Evolutionary conservation across 2,888 invertebrate genomes (phyloP), one percentile per base, ranked within the genome.

Genomic region (Pollenia angustigena): DNA sequence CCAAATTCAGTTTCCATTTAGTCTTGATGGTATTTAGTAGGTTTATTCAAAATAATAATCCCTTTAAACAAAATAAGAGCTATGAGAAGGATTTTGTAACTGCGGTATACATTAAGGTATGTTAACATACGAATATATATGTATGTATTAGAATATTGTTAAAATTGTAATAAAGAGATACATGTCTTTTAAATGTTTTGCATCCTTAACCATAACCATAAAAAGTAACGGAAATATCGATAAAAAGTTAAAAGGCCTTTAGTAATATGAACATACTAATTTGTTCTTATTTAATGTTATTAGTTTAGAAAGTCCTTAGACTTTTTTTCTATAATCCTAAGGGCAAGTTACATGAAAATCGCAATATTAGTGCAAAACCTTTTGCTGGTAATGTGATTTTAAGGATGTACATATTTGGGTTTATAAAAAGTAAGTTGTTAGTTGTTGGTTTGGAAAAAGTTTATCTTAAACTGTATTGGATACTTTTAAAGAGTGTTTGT

Each of bases 211-310:
- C 16, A 48, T 58, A 44, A 54, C 46, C 16, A 66, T 56, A 46
- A 56, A 68, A 48, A 14, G 7, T 40, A 79, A 56, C 44, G 48
- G 32, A 56, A 66, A 56, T 66, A n/a, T 48, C n/a, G n/a, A 66
- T 54, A 44, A 44, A 23, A 62, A 44, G 3, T 8, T 32, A 14
- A 76, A 76, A 44, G 52, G 52, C 6, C 40, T 50, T 50, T 18
- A 50, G 23, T n/a, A 44, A 46, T 56, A 23, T 18, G 8, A 2
- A 40, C 9, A 6, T n/a, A 42, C 1, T n/a, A 48, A 40, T 48
- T 32, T 42, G 3, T 14, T 68, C 50, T 68, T 8, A 11, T 48
- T 68, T 48, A 48, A 68, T 68, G 48, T 23, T 48, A 66, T 66
- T 48, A 48, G 66, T 23, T 46, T 66, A 64, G 64, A 44, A 32